Conservation (phyloP, 2,888 invertebrate genomes). For the Hypolimnas misippus region DNA sequence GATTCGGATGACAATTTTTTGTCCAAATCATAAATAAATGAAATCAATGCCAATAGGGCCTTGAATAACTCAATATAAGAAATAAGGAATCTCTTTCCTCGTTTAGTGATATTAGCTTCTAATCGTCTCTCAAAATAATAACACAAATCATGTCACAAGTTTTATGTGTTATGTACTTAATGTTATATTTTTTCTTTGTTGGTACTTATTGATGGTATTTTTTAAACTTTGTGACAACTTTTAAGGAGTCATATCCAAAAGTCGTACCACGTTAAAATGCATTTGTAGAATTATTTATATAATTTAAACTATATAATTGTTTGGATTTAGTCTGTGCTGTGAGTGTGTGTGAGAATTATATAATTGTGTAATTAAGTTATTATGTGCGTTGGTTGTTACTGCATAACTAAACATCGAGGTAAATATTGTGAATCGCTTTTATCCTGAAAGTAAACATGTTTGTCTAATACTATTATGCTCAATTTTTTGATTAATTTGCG, state of each 20-base stretch:
- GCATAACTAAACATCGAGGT: constrained; percentile 59
- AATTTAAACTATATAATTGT: constrained; percentile 78
- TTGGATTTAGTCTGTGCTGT: constrained; percentile 77
- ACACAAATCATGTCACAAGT: constrained; percentile 82
- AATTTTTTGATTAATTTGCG: constrained; percentile 72
- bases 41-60: constrained; percentile 48
- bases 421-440: constrained; percentile 56
- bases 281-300: constrained; percentile 82
- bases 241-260: constrained; percentile 49
- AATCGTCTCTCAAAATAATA: constrained; percentile 76
- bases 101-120: constrained; percentile 84
- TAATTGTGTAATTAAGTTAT: constrained; percentile 78
- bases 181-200: constrained; percentile 81
- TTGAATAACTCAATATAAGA: constrained; percentile 56
- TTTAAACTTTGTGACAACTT: constrained; percentile 64
- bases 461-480: constrained; percentile 66
- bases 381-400: constrained; percentile 77
- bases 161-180: constrained; percentile 72
- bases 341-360: constrained; percentile 74
- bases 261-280: constrained; percentile 83
- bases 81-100: constrained; percentile 79
- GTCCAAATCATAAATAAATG: constrained; percentile 68
- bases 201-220: constrained; percentile 73
- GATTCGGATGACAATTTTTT: constrained; percentile 79
- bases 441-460: constrained; percentile 27